Evolutionary conservation across 2,888 invertebrate species (phyloP).

Genomic region (Apamea crenata): DNA sequence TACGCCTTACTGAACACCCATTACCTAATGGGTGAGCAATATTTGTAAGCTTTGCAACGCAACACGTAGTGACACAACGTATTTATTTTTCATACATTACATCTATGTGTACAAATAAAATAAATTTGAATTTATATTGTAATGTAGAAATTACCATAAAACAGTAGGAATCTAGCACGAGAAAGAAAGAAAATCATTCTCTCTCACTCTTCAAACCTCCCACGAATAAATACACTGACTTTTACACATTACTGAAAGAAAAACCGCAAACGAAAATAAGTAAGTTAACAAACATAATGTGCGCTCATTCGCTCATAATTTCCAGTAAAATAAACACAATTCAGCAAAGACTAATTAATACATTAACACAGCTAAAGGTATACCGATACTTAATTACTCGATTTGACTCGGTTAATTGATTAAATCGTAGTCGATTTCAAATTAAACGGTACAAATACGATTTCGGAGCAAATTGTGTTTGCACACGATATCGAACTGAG

Average conservation of each 20-base stretch:
- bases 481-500: slow-evolving; percentile 71
- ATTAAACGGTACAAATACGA: slow-evolving; percentile 83
- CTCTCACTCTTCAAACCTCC: not conserved
- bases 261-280: not conserved
- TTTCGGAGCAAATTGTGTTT: slow-evolving; percentile 82
- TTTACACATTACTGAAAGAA: not conserved
- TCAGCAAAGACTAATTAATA: slow-evolving; percentile 62
- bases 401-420: slow-evolving; percentile 82
- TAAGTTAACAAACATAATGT: slow-evolving; percentile 8
- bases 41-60: no score
- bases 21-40: no score
- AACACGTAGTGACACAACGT: no score
- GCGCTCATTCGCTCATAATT: slow-evolving; percentile 25
- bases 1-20: no score
- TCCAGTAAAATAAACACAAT: slow-evolving; percentile 53
- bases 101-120: no score
- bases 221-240: not conserved
- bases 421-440: slow-evolving; percentile 78
- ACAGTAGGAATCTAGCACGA: no score
- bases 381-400: slow-evolving; percentile 76
- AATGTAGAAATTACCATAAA: no score
- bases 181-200: not conserved
- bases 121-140: no score
- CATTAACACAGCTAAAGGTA: slow-evolving; percentile 69
- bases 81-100: no score